Evolutionary conservation across 2,888 invertebrate genomes (phyloP).

Genomic region (Abrostola triplasia): DNA sequence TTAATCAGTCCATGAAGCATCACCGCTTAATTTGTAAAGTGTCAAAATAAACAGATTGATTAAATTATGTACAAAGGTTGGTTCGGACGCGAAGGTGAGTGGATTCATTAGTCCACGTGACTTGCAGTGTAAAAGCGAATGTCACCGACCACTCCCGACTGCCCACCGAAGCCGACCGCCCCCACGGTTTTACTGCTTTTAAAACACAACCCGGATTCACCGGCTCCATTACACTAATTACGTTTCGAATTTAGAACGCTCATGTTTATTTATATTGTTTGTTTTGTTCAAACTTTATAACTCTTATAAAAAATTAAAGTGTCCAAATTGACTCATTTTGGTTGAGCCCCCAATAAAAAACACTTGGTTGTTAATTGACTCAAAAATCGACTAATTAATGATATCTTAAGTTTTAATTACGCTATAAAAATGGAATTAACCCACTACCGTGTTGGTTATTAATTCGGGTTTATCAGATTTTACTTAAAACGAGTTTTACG

Average conservation of each 20-base stretch:
- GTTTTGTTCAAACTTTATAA: conserved; percentile 61
- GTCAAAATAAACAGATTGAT: conserved; percentile 78
- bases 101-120: conserved; percentile 84
- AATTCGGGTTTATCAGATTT: conserved; percentile 53
- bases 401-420: conserved; percentile 62
- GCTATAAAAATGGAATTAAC: conserved; percentile 54
- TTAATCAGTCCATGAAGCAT: conserved; percentile 62
- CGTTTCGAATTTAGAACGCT: conserved; percentile 68
- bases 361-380: conserved; percentile 63
- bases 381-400: conserved; percentile 70
- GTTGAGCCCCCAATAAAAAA: conserved; percentile 60
- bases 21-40: conserved; percentile 70
- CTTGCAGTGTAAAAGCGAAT: conserved; percentile 76
- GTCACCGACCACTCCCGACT: conserved; percentile 67
- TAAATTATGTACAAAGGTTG: conserved; percentile 75
- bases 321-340: conserved; percentile 64
- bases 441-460: conserved; percentile 51
- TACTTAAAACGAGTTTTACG: conserved; percentile 43
- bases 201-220: conserved; percentile 69
- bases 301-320: conserved; percentile 65
- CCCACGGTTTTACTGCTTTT: conserved; percentile 64
- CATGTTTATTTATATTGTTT: conserved; percentile 65
- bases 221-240: conserved; percentile 81
- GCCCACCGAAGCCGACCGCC: conserved; percentile 49
- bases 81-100: conserved; percentile 69